Evolutionary conservation across 2,888 invertebrate species (phyloP), one percentile per base, ranked within the genome.

Genomic region (Heteromurus nitidus): DNA sequence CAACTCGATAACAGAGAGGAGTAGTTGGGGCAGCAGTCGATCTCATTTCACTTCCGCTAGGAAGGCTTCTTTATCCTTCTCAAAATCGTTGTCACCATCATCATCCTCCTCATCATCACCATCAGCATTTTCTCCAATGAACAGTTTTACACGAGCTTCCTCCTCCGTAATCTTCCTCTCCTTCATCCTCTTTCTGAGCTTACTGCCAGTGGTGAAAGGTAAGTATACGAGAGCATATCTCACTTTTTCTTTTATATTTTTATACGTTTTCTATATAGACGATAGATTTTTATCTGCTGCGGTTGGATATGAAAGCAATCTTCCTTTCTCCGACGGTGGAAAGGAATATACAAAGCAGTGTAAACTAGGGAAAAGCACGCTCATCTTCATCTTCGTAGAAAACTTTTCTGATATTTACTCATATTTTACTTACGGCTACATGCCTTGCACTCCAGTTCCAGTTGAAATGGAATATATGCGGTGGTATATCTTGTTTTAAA

Each of bases 131-230:
- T 76, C 76, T 68, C 69, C 76, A 50, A 77, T 77, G 77, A 77
- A 62, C 42, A 62, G 69, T 69, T 77, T 77, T 69, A 77, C 77
- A 69, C 77, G 77, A 77, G 77, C 77, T 77, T 77, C 77, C 69
- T 77, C 50, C 68, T 60, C 58, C 69, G 47, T 77, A 77, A 77
- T 77, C 77, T 77, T 77, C 77, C 69, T 77, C 44, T 16, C 13
- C 77, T 44, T 76, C 75, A 65, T 65, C 74, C 28, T 74, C 75
- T 77, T 69, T 69, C 28, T 77, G 77, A 77, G 77, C 77, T 77
- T 77, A 77, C 68, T 69, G 77, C 69, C 77, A 69, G 60, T 53
- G 69, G 77, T 77, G 77, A 68, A 77, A 68, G 77, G 77, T 77
- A 77, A 77, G 69, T 7, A 1, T 47, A 36, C 7, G n/a, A n/a